phyloP scores from a whole-genome alignment of 2,888 invertebrate species.

The Synanthedon myopaeformis region DNA sequence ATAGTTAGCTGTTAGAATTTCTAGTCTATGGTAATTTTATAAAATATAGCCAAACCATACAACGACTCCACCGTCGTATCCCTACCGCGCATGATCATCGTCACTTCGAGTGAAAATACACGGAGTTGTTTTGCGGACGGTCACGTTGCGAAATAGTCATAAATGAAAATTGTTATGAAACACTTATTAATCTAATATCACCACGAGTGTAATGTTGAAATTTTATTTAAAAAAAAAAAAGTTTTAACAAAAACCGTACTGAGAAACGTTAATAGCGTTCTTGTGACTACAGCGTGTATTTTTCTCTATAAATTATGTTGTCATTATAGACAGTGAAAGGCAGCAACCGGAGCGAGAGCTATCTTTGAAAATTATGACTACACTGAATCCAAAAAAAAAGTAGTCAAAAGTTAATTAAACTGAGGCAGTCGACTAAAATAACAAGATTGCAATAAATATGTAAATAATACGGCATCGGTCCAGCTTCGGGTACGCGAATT shows the following conservation, averaged over 20 bases:
- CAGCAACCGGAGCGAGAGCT: constrained; percentile 20
- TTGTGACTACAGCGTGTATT: constrained; percentile 7
- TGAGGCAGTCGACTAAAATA: constrained; percentile 30
- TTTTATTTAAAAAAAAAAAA: too few relatives aligned
- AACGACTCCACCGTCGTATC: constrained; percentile 18
- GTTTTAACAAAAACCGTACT: too few relatives aligned
- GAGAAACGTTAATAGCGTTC: background rate
- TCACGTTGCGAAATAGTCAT: background rate
- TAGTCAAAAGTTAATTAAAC: background rate
- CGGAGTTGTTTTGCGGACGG: constrained; percentile 9
- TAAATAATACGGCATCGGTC: constrained; percentile 54
- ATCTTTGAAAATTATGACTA: background rate
- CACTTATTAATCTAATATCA: too few relatives aligned
- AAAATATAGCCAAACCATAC: constrained; percentile 30
- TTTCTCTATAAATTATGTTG: constrained; percentile 15
- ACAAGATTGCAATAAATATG: constrained; percentile 63
- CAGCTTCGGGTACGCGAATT: constrained; percentile 49
- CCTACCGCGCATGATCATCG: constrained; percentile 39
- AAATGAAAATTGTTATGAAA: too few relatives aligned
- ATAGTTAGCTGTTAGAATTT: constrained; percentile 45
- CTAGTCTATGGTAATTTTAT: constrained; percentile 43
- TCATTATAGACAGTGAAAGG: constrained; percentile 63
- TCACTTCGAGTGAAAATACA: constrained; percentile 26
- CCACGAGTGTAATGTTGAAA: too few relatives aligned
- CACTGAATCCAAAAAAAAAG: background rate